Evolutionary conservation across 2,113 vertebrate genomes (phyloP), one percentile per base, ranked within the genome.

Genomic region (Sinocyclocheilus anshuiensis): DNA sequence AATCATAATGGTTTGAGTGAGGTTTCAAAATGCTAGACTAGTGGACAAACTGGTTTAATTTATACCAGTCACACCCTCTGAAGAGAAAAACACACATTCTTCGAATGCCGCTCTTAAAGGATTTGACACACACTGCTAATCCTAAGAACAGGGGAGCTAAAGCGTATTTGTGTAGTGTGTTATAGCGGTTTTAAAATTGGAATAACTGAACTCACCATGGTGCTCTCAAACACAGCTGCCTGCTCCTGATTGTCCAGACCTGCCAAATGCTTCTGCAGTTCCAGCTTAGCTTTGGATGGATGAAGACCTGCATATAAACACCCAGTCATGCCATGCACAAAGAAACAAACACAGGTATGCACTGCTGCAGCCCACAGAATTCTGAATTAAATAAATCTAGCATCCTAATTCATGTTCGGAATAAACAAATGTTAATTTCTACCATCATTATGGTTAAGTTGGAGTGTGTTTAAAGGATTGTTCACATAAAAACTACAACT

Each of bases 251-350:
- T 97, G 83, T 95, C 96, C 91, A 99, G 92, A n/a, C 93, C 95
- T 36, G 97, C 97, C 90, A 99, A 90, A 90, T 99, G 97, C 90
- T 94, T 97, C 91, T 99, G 98, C 71, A 99, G 95, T 90, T 99
- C 97, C 91, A 99, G 90, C 92, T 99, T 99, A 84, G 95, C 96
- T 93, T 97, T 98, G 76, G 96, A 96, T 89, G 98, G 94, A 81
- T 95, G 94, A 67, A 98, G 93, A 89, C 98, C 98, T 99, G 91
- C 36, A 90, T 18, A 81, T 29, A 86, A 67, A 76, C 29, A 74
- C 67, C 72, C 48, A 74, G 33, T 71, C 33, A 84, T 57, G 55
- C 29, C 86, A 75, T 50, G 81, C 57, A 87, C 48, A 86, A 67
- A 87, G 3, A 29, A 5, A 76, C 72, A 83, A 11, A 86, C 53